Base-by-base conservation (phyloP, 1,140 invertebrate genomes). In the Anastatus disparis region DNA sequence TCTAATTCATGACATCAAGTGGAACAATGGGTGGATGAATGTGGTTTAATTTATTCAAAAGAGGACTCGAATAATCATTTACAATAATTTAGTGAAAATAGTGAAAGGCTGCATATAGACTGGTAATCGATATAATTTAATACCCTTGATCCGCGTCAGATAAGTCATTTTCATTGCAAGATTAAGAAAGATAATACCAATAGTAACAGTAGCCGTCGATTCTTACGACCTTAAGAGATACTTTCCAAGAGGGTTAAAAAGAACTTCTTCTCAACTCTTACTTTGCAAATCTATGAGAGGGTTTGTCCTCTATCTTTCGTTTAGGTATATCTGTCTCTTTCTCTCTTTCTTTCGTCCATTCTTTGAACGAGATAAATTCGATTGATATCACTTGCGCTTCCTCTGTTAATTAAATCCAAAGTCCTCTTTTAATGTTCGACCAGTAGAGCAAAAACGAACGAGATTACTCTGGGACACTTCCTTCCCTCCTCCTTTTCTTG, bases 371-470 rank as follows among this genome's bases (percentile, higher is more conserved):
- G 61, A 63, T 50, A 63, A 50, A 63, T 50, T 50, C 61, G 61
- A 63, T 63, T 63, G 46, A 63, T 63, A 63, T 50, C 61, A 35
- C 46, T 38, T 17, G 27, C 17, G 42, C 44, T 48, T 50, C n/a
- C 46, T 50, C 27, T 50, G 61, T 38, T 63, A 63, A 63, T 63
- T 63, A 63, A 63, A 63, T 50, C 9, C 17, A 22, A 63, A 63
- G 27, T 50, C 61, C 26, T 27, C 26, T 27, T 50, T 46, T 61
- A 44, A 44, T 26, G 38, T 44, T 44, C 40, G 56, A 40, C 55
- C 50, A 13, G 15, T 6, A 13, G 26, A 29, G 26, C 50, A 53
- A 29, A 53, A 58, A 40, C 55, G 24, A 29, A 58, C 10, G 13
- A 1, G 27, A 38, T 58, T 38, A 40, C 52, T 22, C 20, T 4